These are phyloP conservation scores for Trichoplax adhaerens DNA, from an alignment of 37 sponge, comb jelly and placozoan species.

Conservation along the genomic window DNA sequence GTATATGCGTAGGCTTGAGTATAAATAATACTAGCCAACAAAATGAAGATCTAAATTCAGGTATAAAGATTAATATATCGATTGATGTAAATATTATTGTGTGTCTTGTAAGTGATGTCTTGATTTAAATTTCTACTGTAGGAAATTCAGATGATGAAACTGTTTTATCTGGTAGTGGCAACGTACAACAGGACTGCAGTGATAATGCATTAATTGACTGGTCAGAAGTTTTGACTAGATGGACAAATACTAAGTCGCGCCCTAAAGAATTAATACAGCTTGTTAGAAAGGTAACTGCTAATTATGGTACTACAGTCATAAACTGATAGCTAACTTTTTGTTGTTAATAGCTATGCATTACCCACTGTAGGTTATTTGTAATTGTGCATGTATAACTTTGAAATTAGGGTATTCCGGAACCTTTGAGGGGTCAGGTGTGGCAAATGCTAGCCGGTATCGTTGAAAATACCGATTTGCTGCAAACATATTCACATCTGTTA, in stretches of 20 bases:
- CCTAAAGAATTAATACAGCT: constrained; percentile 55
- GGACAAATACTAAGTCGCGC: constrained; percentile 12
- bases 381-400: background rate
- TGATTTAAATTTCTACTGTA: no score
- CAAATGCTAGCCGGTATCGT: constrained; percentile 60
- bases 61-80: no score
- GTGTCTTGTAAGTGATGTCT: no score
- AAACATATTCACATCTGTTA: constrained; percentile 59
- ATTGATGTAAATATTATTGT: no score
- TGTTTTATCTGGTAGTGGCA: constrained; percentile 63
- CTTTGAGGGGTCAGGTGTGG: constrained; percentile 67
- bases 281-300: constrained; percentile 35
- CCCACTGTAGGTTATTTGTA: background rate
- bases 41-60: no score
- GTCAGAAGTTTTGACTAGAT: background rate
- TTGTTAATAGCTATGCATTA: no score
- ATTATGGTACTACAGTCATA: no score
- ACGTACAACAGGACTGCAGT: background rate
- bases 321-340: no score
- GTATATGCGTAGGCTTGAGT: no score
- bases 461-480: constrained; percentile 48
- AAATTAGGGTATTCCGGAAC: constrained; percentile 60
- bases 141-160: constrained; percentile 33
- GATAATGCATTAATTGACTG: constrained; percentile 9
- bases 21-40: no score